These are phyloP conservation scores for Drosophila kohkoa DNA, from an alignment of 1,140 invertebrate species.

Conservation along the genomic window DNA sequence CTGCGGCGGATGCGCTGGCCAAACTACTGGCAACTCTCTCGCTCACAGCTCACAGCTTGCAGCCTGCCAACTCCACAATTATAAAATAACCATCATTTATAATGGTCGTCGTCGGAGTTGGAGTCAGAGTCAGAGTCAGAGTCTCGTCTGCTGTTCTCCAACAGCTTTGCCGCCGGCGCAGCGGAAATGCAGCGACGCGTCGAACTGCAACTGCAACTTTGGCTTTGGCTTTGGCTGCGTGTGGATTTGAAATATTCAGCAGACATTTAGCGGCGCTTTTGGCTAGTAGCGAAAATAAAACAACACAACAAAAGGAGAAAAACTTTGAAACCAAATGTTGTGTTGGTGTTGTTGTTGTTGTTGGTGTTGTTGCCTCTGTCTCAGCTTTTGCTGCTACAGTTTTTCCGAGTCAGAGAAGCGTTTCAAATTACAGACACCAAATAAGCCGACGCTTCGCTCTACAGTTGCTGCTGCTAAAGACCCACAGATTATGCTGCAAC, in stretches of 20 bases:
- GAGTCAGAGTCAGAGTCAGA: background rate
- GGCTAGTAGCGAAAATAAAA: conserved; percentile 57
- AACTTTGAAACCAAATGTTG: conserved; percentile 29
- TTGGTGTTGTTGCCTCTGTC: background rate
- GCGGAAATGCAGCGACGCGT: conserved; percentile 72
- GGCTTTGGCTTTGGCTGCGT: conserved; percentile 54
- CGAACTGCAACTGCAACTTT: conserved; percentile 45
- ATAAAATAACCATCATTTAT: conserved; percentile 83
- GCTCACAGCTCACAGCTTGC: background rate
- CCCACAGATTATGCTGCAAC: conserved; percentile 25
- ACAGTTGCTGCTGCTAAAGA: conserved; percentile 31
- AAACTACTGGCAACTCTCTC: conserved; percentile 30
- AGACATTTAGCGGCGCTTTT: conserved; percentile 81
- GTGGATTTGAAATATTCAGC: conserved; percentile 76
- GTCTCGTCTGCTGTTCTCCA: conserved; percentile 13
- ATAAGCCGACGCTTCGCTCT: conserved; percentile 66
- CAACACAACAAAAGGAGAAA: conserved; percentile 25
- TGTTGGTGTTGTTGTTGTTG: background rate
- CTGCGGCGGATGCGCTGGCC: conserved; percentile 65
- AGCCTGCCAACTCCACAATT: conserved; percentile 67
- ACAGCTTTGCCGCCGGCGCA: conserved; percentile 45
- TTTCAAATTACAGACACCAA: conserved; percentile 84
- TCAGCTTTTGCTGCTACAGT: conserved; percentile 38
- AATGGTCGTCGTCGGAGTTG: conserved; percentile 51
- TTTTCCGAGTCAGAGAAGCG: conserved; percentile 83